Evolutionary conservation across 2,888 invertebrate genomes (phyloP), one percentile per base, ranked within the genome.

Genomic region (Drosophila neonasuta): DNA sequence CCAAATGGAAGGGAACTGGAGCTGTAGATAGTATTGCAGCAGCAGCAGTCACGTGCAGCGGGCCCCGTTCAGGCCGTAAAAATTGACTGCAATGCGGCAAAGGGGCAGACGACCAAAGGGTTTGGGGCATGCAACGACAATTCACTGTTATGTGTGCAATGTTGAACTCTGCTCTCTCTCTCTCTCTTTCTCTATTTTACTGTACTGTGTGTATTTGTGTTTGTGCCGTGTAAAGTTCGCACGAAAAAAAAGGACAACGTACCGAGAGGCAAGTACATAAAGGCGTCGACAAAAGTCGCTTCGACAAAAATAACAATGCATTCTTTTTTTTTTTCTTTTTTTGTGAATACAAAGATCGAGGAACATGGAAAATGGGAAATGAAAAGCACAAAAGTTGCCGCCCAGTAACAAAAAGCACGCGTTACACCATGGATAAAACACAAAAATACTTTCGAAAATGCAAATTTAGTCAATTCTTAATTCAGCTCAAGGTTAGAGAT

Each of bases 71-170:
- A 54, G 70, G 71, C 75, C 48, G 60, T 51, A 75, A 69, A 68
- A 77, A 75, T 83, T 77, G 77, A 85, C 88, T 87, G 88, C 88
- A 88, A 71, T 88, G 88, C 88, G 88, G 83, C 88, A 54, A 20
- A 30, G 30, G 15, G 52, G 11, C 10, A 34, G 44, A 20, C 54
- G 20, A n/a, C 77, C 74, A 70, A 72, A 71, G 58, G 62, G 13
- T 20, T 34, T 17, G 36, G 34, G 41, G 49, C 74, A 74, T 72
- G 78, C 68, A 80, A 74, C 61, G 46, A 63, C 71, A 58, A 67
- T 61, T 71, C 65, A 71, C 64, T 62, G 54, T 29, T n/a, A 54
- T 57, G 32, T 54, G 54, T 63, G 71, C 61, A 59, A 59, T 67
- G 77, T 62, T 44, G 44, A 11, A 54, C 32, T 32, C 39, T 11